These are phyloP conservation scores for Manis crassicaudata DNA, from an alignment of 2,797 vertebrate species.

Conservation along the genomic window DNA sequence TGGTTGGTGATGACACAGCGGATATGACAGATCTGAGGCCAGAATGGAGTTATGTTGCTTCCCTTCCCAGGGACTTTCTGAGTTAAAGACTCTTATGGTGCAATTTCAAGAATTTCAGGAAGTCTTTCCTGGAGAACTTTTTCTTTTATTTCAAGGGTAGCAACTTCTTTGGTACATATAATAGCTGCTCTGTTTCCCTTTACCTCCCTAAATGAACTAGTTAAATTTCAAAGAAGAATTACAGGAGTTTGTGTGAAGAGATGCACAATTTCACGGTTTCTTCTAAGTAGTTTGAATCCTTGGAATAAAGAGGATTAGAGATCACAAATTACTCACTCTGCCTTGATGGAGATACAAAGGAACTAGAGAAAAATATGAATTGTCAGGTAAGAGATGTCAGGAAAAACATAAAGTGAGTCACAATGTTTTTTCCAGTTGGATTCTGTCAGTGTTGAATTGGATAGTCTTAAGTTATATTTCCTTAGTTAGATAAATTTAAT, in stretches of 20 bases:
- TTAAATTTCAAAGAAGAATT: not conserved
- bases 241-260: not conserved
- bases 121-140: not conserved
- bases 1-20: not conserved
- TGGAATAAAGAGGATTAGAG: conserved; percentile 1
- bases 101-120: not conserved
- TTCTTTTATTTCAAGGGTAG: not conserved
- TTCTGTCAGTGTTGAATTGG: not conserved
- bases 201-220: not conserved
- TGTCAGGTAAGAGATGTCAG: not conserved
- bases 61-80: not conserved
- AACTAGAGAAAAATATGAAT: not conserved
- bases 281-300: not conserved
- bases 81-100: not conserved
- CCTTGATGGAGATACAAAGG: not conserved
- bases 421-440: not conserved
- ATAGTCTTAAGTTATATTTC: not conserved
- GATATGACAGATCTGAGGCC: not conserved
- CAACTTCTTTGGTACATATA: not conserved
- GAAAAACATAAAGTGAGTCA: not conserved
- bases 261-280: not conserved
- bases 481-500: conserved; percentile 11
- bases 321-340: not conserved
- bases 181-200: not conserved
- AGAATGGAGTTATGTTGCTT: not conserved